Evolutionary conservation across 2,113 vertebrate genomes (phyloP), one percentile per base, ranked within the genome.

Genomic region (Pimephales promelas): DNA sequence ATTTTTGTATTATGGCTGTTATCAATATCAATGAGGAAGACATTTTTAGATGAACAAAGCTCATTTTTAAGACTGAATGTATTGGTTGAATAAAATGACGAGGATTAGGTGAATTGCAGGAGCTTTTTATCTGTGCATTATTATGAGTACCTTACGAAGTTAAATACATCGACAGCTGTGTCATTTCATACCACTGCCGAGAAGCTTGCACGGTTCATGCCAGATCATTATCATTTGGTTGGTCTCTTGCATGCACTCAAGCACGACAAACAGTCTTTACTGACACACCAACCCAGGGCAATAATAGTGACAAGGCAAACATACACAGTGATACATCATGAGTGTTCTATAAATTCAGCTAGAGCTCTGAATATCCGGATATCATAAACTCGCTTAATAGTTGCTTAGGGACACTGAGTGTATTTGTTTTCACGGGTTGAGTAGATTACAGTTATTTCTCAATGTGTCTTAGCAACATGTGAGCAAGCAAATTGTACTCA

Each of bases 271-370:
- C 16, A 71, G 9, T 28, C n/a, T 80, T 54, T 52, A 34, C 24
- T n/a, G 56, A 68, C 40, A 80, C 47, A 57, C 22, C 40, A 47
- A n/a, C 45, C 56, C 20, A 83, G 28, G 57, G 82, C 61, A 36
- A 81, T 86, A 86, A 86, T 79, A 1, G 52, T 79, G 59, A 62
- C 52, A 62, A 71, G 31, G 28, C 61, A 83, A 84, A 74, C 47
- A 81, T 72, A 76, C 40, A 59, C 34, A 68, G 0, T 49, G 57
- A 79, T 31, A 71, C 43, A 18, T 61, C 70, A 75, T 34, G 11
- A 84, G 77, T 86, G 85, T 47, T 83, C 71, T 61, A 72, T 76
- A 84, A 84, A 81, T 78, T 74, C 61, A 47, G 78, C 64, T 52
- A 81, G 57, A 56, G 31, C 36, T 78, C 36, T 86, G 64, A 54